These are phyloP conservation scores for Ctenicera cuprea DNA, from an alignment of 2,888 invertebrate species.

Conservation along the genomic window DNA sequence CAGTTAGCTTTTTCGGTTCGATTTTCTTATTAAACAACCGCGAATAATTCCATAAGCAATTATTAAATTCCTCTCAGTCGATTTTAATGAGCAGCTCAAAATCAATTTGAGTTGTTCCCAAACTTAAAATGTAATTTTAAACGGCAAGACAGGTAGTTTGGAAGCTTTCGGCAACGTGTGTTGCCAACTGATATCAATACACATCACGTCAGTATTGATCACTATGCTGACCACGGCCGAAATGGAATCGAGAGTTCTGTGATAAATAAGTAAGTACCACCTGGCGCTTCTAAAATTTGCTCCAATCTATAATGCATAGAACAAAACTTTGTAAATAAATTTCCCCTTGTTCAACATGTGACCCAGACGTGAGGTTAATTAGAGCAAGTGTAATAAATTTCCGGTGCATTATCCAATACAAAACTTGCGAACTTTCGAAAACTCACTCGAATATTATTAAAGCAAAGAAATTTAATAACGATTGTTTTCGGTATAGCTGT, in stretches of 20 bases:
- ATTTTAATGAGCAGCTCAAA: not conserved
- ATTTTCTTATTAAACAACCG: not conserved
- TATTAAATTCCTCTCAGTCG: constrained; percentile 14
- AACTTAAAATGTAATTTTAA: constrained; percentile 4
- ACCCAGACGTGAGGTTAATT: constrained; percentile 47
- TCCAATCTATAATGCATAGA: constrained; percentile 48
- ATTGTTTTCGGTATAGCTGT: constrained; percentile 22
- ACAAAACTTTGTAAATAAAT: constrained; percentile 51
- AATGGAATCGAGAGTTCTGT: constrained; percentile 51
- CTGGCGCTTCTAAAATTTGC: constrained; percentile 51
- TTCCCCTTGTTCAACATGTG: constrained; percentile 46
- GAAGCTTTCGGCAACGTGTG: constrained; percentile 43
- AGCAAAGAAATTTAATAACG: constrained; percentile 38
- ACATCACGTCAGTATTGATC: constrained; percentile 54
- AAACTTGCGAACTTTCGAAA: constrained; percentile 21
- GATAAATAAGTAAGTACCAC: constrained; percentile 55
- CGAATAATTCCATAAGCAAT: not conserved
- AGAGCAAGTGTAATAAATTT: constrained; percentile 41
- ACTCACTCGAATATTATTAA: constrained; percentile 29
- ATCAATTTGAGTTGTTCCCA: not conserved
- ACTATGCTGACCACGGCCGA: constrained; percentile 53
- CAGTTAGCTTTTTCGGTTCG: not conserved
- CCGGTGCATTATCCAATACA: constrained; percentile 37
- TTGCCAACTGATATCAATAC: constrained; percentile 51
- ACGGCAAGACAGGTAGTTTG: constrained; percentile 24